Conservation (phyloP, 2,113 vertebrate species). For the Tichodroma muraria region DNA sequence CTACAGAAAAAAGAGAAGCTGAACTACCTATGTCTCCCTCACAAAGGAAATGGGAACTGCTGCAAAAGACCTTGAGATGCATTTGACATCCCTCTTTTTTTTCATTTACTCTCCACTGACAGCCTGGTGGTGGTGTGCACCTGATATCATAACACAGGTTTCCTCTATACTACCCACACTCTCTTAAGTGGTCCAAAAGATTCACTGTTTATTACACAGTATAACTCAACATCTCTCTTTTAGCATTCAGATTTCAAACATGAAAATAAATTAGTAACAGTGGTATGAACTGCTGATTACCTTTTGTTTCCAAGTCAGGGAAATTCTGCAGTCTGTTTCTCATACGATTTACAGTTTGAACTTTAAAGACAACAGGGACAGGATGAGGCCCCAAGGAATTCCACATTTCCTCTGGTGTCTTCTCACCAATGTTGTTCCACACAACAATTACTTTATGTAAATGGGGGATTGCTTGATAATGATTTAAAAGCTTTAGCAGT, state of each 20-base stretch:
- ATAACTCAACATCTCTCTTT: background rate
- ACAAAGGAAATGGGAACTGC: background rate
- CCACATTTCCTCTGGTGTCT: conserved; percentile 82
- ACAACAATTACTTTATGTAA: conserved; percentile 86
- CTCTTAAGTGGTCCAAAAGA: background rate
- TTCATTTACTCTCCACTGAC: background rate
- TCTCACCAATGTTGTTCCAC: conserved; percentile 90
- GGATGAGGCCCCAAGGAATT: conserved; percentile 87
- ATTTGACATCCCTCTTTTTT: background rate
- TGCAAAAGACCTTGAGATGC: background rate
- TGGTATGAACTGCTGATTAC: conserved; percentile 47
- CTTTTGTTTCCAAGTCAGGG: conserved; percentile 84
- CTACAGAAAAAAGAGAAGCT: background rate
- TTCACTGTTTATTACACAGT: background rate
- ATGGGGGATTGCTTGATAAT: conserved; percentile 88
- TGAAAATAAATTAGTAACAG: background rate
- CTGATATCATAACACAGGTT: background rate
- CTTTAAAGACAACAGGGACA: conserved; percentile 86
- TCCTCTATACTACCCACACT: background rate
- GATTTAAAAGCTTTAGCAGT: conserved; percentile 88
- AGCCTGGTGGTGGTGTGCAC: background rate
- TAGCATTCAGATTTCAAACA: background rate
- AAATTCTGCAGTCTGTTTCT: conserved; percentile 89
- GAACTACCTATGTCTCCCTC: background rate
- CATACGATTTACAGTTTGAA: conserved; percentile 84